phyloP scores from a whole-genome alignment of 2,797 vertebrate species.

The Lagorchestes hirsutus region DNA sequence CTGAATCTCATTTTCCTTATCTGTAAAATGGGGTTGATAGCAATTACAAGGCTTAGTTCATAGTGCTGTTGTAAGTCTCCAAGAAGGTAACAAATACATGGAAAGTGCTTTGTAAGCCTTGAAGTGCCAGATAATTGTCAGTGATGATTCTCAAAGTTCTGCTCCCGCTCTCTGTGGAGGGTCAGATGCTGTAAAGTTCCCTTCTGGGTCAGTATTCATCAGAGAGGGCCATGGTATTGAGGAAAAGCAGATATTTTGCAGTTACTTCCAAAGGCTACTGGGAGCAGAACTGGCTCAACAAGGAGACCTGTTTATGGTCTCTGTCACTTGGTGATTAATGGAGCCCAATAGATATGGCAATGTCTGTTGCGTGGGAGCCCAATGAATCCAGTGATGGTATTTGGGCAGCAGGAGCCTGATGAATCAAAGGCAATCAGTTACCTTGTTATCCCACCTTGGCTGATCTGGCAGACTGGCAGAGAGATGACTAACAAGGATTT shows the following conservation, averaged over 20 bases:
- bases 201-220: not conserved
- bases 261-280: slow-evolving; percentile 70
- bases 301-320: slow-evolving; percentile 43
- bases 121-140: not conserved
- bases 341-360: slow-evolving; percentile 72
- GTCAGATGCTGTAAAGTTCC: not conserved
- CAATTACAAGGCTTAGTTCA: not conserved
- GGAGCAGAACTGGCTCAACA: not conserved
- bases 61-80: not conserved
- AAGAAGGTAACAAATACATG: not conserved
- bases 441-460: slow-evolving; percentile 80
- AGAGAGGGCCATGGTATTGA: slow-evolving; percentile 74
- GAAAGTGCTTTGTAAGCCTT: not conserved
- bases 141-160: not conserved
- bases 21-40: not conserved
- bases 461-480: slow-evolving; percentile 78
- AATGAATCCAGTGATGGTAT: not conserved
- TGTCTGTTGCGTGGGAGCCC: not conserved
- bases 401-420: not conserved
- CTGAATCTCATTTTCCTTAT: not conserved
- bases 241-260: slow-evolving; percentile 79
- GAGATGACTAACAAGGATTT: slow-evolving; percentile 77
- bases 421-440: slow-evolving; percentile 68
- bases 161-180: not conserved
- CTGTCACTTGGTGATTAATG: slow-evolving; percentile 69